Evolutionary conservation across 2,888 invertebrate species (phyloP).

Genomic region (Phlogophora meticulosa): DNA sequence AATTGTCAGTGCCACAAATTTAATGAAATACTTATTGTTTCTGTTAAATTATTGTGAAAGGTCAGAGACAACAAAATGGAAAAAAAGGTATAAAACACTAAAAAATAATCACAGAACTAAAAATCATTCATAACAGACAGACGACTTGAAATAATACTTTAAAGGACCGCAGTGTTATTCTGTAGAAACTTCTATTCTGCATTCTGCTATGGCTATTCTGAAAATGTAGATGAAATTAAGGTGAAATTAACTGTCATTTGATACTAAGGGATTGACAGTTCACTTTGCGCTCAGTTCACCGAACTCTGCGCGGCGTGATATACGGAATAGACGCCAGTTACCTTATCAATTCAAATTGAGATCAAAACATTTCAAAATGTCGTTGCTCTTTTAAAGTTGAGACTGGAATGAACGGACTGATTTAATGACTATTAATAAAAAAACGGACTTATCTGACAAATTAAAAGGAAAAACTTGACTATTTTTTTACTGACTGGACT

Average conservation of each 20-base stretch:
- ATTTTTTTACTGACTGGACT: slow-evolving; percentile 12
- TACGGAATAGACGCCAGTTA: too few relatives aligned
- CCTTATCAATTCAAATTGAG: background rate
- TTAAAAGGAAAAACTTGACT: background rate
- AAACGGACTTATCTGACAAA: background rate
- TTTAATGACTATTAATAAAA: background rate
- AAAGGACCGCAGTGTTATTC: too few relatives aligned
- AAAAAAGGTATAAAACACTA: background rate
- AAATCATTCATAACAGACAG: background rate
- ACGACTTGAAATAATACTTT: background rate
- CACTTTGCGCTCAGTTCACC: too few relatives aligned
- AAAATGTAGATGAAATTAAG: too few relatives aligned
- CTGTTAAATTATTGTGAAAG: background rate
- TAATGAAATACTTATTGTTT: background rate
- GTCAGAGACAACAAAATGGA: background rate
- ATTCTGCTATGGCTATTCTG: too few relatives aligned
- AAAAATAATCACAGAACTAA: background rate
- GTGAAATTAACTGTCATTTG: too few relatives aligned
- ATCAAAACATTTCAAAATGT: background rate
- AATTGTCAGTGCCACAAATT: slow-evolving; percentile 1
- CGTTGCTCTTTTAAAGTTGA: background rate
- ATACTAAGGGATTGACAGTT: too few relatives aligned
- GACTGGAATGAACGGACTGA: background rate
- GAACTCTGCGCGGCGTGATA: too few relatives aligned
- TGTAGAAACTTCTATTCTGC: too few relatives aligned